Evolutionary conservation across 2,888 invertebrate genomes (phyloP).

Genomic region (Apotomis betuletana): DNA sequence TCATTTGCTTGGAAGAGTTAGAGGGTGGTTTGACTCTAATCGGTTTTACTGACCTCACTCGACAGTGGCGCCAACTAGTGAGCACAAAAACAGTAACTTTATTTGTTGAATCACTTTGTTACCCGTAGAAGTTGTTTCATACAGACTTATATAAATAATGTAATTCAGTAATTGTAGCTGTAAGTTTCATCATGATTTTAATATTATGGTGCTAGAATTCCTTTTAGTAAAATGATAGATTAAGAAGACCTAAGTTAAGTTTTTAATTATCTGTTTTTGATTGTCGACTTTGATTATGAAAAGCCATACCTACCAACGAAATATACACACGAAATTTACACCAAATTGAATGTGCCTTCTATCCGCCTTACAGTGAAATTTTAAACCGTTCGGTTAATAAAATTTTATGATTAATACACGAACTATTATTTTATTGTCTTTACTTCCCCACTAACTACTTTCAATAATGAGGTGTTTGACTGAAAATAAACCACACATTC

Average conservation of each 20-base stretch:
- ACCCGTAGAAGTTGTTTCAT: neutral
- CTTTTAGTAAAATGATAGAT: neutral
- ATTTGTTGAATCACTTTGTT: no score
- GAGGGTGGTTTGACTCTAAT: no score
- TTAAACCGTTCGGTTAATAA: constrained; percentile 27
- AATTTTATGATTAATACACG: constrained; percentile 1
- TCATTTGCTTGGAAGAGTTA: no score
- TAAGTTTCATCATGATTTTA: constrained; percentile 29
- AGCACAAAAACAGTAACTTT: no score
- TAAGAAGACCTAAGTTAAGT: neutral
- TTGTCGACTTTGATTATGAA: constrained; percentile 18
- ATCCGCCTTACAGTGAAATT: constrained; percentile 26
- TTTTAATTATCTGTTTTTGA: constrained; percentile 14
- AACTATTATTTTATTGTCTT: neutral
- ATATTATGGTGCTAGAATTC: constrained; percentile 10
- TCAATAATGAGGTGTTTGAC: no score
- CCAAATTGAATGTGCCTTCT: constrained; percentile 29
- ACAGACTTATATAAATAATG: neutral
- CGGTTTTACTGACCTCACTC: no score
- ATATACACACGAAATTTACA: constrained; percentile 10
- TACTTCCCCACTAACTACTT: neutral
- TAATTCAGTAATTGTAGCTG: constrained; percentile 2
- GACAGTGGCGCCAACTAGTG: no score
- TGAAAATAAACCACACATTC: no score
- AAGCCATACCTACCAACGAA: constrained; percentile 3